These are phyloP conservation scores for Cephalophus harveyi DNA, from an alignment of 2,113 vertebrate genomes.

Conservation along the genomic window DNA sequence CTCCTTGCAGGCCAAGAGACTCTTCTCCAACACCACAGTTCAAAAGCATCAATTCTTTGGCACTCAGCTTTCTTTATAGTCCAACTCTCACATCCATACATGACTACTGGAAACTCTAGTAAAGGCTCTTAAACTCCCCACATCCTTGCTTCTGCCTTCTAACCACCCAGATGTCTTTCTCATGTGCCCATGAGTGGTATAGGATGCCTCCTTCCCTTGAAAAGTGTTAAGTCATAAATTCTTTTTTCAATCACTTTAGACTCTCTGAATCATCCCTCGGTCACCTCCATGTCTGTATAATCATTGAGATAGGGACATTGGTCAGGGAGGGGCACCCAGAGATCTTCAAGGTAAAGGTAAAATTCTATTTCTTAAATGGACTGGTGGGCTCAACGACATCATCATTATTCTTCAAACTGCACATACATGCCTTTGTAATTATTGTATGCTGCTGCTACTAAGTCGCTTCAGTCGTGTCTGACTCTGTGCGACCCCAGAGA, in stretches of 20 bases:
- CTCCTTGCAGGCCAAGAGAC: neutral
- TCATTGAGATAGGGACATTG: neutral
- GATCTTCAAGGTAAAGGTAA: neutral
- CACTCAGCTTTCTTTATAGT: neutral
- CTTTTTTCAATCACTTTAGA: neutral
- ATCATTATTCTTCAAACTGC: neutral
- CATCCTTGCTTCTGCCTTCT: neutral
- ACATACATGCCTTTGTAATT: neutral
- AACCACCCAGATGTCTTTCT: neutral
- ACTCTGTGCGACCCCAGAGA: no score
- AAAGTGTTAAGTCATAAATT: neutral
- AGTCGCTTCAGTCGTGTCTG: no score
- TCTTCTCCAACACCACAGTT: neutral
- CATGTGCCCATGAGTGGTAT: accelerated
- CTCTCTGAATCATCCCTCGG: neutral
- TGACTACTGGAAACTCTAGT: neutral
- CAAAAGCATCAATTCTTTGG: neutral
- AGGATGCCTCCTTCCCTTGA: neutral
- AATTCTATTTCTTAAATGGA: neutral
- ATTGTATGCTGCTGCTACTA: neutral
- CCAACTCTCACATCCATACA: neutral
- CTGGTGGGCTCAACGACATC: neutral
- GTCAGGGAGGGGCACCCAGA: neutral
- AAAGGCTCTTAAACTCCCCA: neutral
- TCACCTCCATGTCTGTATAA: neutral